phyloP scores from a whole-genome alignment of 2,888 invertebrate species.

The Drosophila monieri region DNA sequence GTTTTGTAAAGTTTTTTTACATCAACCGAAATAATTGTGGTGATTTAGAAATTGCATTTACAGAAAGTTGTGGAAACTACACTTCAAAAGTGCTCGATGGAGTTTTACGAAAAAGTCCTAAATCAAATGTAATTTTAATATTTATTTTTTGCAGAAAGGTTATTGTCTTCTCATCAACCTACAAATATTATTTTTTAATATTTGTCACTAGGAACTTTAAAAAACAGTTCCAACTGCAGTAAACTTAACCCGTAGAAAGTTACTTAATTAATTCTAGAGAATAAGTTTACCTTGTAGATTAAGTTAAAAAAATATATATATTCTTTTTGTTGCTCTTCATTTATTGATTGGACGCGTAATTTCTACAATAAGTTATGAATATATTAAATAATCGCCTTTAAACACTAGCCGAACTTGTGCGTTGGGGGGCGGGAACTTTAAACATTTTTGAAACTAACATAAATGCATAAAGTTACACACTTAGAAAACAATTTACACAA shows the following conservation, averaged over 20 bases:
- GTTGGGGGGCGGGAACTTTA: conserved; percentile 7
- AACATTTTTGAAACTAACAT: conserved; percentile 16
- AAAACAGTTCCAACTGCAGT: background rate
- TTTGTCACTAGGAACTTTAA: background rate
- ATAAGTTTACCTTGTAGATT: too few relatives aligned
- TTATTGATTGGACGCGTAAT: conserved; percentile 49
- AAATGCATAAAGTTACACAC: conserved; percentile 28
- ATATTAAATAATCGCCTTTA: conserved; percentile 51
- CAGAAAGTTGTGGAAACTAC: background rate
- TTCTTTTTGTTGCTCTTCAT: conserved; percentile 29
- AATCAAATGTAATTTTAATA: background rate
- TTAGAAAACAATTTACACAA: conserved; percentile 2
- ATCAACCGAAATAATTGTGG: background rate
- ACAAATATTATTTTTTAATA: background rate
- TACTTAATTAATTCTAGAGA: too few relatives aligned
- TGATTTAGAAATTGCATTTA: conserved; percentile 14
- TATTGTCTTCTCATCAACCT: background rate
- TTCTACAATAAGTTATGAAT: conserved; percentile 67
- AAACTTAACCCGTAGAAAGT: background rate
- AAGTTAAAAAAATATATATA: conserved; percentile 9
- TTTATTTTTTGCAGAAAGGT: background rate
- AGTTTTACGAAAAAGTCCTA: background rate
- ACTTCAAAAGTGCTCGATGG: background rate
- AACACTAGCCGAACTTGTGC: conserved; percentile 33
- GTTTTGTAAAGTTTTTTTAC: conserved; percentile 1